These are phyloP conservation scores for Nestor notabilis DNA, from an alignment of 2,113 vertebrate species.

Conservation along the genomic window DNA sequence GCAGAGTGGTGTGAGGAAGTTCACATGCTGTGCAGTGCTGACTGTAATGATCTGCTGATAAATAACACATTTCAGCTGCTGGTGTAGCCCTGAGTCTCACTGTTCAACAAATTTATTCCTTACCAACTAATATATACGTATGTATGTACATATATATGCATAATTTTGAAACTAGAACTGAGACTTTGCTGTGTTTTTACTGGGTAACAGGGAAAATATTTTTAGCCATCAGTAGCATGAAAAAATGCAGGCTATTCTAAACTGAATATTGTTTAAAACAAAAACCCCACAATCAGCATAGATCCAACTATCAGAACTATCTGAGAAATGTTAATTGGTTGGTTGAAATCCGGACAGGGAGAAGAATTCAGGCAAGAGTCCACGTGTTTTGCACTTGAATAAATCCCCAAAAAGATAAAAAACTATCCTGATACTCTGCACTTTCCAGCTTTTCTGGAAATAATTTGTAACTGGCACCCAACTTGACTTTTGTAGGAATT, in stretches of 20 bases:
- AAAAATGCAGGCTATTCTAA: slow-evolving; percentile 5
- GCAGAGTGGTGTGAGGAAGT: slow-evolving; percentile 12
- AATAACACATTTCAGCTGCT: slow-evolving; percentile 41
- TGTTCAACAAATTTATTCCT: slow-evolving; percentile 18
- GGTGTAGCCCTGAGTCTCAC: neutral
- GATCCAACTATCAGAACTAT: slow-evolving; percentile 43
- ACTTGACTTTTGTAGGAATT: slow-evolving; percentile 46
- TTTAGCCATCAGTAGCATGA: neutral
- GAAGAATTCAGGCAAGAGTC: slow-evolving; percentile 4
- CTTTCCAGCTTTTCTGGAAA: slow-evolving; percentile 60
- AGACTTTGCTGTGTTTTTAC: neutral
- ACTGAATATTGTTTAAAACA: neutral
- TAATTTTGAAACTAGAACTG: neutral
- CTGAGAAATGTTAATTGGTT: slow-evolving; percentile 44
- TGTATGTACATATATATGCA: neutral
- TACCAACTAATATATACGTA: neutral
- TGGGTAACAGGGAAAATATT: neutral
- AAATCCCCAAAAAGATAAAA: slow-evolving; percentile 36
- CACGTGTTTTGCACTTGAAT: slow-evolving; percentile 49
- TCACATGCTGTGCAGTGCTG: slow-evolving; percentile 31
- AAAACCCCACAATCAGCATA: neutral
- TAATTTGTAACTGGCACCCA: slow-evolving; percentile 40
- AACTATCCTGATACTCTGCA: neutral
- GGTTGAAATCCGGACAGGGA: slow-evolving; percentile 28
- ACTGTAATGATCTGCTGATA: slow-evolving; percentile 46